Conservation (phyloP, 2,797 vertebrate species). For the Esox masquinongy region DNA sequence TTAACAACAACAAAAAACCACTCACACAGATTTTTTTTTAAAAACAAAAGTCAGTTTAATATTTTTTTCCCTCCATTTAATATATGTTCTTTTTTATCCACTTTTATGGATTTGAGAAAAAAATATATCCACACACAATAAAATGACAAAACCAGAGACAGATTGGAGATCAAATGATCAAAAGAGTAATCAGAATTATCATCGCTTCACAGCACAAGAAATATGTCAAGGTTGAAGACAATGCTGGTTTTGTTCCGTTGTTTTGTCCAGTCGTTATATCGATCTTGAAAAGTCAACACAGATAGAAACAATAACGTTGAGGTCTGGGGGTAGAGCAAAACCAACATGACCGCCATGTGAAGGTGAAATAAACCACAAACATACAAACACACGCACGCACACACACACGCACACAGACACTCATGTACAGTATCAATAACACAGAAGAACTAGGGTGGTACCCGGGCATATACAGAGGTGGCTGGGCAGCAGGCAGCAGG, state of each 20-base stretch:
- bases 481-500: constrained; percentile 19
- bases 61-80: constrained; percentile 68
- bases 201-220: constrained; percentile 63
- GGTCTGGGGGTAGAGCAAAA: constrained; percentile 40
- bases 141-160: constrained; percentile 56
- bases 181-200: constrained; percentile 63
- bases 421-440: constrained; percentile 28
- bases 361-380: constrained; percentile 36
- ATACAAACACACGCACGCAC: constrained; percentile 19
- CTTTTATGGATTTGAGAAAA: constrained; percentile 70
- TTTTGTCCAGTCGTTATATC: constrained; percentile 31
- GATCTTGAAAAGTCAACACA: constrained; percentile 34
- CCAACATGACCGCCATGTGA: constrained; percentile 41
- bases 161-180: constrained; percentile 52
- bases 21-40: constrained; percentile 61
- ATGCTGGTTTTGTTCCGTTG: constrained; percentile 55
- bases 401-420: constrained; percentile 20
- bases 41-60: constrained; percentile 77
- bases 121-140: constrained; percentile 44
- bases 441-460: constrained; percentile 40
- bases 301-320: constrained; percentile 8
- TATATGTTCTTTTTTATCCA: constrained; percentile 65
- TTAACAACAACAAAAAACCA: constrained; percentile 48
- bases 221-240: constrained; percentile 67
- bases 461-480: constrained; percentile 30